These are phyloP conservation scores for Hippoglossus stenolepis DNA, from an alignment of 2,113 vertebrate genomes.

Conservation along the genomic window DNA sequence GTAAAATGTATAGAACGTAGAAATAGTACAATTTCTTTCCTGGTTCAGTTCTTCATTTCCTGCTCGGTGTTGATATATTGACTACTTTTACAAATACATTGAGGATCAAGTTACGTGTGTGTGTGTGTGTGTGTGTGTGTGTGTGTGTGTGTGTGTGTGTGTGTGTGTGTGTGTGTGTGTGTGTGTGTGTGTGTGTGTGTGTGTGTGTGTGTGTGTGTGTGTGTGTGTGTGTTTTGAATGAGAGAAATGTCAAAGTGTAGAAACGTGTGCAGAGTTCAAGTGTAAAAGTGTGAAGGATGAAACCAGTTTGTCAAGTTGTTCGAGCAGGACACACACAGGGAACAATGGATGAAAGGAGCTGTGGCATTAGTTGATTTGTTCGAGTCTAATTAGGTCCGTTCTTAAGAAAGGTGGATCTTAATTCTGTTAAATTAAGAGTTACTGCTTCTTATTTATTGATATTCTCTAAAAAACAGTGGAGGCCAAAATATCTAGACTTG, in stretches of 20 bases:
- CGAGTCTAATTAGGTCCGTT: too few species aligned
- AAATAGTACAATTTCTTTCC: not conserved
- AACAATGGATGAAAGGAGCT: too few species aligned
- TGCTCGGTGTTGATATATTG: not conserved
- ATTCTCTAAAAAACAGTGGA: too few species aligned
- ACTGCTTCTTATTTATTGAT: too few species aligned
- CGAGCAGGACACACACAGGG: not conserved
- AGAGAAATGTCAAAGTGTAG: too few species aligned
- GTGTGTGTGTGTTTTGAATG: too few species aligned
- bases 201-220: not conserved
- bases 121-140: slow-evolving; percentile 3
- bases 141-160: not conserved
- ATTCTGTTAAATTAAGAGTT: too few species aligned
- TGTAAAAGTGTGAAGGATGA: too few species aligned
- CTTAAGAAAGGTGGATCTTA: too few species aligned
- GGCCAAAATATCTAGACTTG: too few species aligned
- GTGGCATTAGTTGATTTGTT: too few species aligned
- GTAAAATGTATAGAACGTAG: not conserved
- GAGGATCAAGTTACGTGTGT: slow-evolving; percentile 38
- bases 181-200: not conserved
- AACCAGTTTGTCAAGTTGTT: slow-evolving; percentile 48
- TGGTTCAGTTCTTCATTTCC: not conserved
- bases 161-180: not conserved
- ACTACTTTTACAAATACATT: slow-evolving; percentile 36
- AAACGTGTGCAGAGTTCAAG: too few species aligned